Conservation (phyloP, 2,888 invertebrate species). For the Rugalucina vietnamica region DNA sequence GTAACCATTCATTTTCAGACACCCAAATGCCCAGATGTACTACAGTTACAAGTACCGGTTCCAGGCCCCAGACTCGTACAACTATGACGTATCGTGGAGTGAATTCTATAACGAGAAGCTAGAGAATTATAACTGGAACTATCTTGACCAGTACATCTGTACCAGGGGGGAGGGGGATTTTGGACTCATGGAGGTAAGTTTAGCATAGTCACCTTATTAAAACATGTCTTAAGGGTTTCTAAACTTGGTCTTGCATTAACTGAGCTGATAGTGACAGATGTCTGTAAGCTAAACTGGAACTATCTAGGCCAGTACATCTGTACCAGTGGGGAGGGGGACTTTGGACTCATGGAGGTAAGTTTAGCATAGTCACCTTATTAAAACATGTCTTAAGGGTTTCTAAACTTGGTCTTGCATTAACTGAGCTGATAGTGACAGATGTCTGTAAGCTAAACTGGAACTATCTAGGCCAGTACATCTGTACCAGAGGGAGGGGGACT, state of each 20-base stretch:
- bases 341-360: slow-evolving; percentile 92
- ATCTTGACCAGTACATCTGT: slow-evolving; percentile 98
- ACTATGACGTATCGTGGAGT: slow-evolving; percentile 96
- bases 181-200: slow-evolving; percentile 91
- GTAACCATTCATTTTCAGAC: slow-evolving; percentile 86
- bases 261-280: no score
- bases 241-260: no score
- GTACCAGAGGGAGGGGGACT: slow-evolving; percentile 94
- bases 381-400: no score
- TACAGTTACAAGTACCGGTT: slow-evolving; percentile 87
- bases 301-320: slow-evolving; percentile 98
- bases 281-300: no score
- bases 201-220: no score
- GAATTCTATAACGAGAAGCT: slow-evolving; percentile 97
- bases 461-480: slow-evolving; percentile 98
- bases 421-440: no score
- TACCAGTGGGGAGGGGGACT: slow-evolving; percentile 94
- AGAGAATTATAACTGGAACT: slow-evolving; percentile 99
- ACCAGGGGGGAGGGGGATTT: slow-evolving; percentile 95
- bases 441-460: no score
- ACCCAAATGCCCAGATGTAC: slow-evolving; percentile 95
- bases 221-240: no score
- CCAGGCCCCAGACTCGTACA: slow-evolving; percentile 82
- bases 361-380: no score
- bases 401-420: no score